Evolutionary conservation across 2,888 invertebrate genomes (phyloP).

Genomic region (Pomacea canaliculata): DNA sequence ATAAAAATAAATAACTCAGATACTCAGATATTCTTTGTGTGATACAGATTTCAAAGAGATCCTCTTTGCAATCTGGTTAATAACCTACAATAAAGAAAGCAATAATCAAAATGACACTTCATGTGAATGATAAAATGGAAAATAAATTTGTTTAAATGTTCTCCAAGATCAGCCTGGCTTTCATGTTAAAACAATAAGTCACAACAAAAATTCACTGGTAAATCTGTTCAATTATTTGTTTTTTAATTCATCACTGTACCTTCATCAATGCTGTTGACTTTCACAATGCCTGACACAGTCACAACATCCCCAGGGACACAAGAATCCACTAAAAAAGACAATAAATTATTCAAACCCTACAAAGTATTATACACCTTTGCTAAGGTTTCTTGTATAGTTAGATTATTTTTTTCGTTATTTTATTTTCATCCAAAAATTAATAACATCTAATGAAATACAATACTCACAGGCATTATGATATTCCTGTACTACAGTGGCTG

Average conservation of each 20-base stretch:
- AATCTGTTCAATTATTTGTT: too few relatives aligned
- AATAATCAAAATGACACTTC: not conserved
- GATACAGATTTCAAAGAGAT: not conserved
- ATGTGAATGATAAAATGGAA: too few relatives aligned
- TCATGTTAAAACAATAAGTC: too few relatives aligned
- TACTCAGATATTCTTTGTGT: too few relatives aligned
- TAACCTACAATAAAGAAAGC: not conserved
- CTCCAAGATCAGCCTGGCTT: too few relatives aligned
- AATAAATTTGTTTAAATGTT: too few relatives aligned
- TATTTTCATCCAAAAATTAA: not conserved
- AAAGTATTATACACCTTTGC: not conserved
- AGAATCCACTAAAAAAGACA: conserved; percentile 75
- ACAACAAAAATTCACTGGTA: too few relatives aligned
- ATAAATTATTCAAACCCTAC: not conserved
- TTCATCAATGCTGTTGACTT: conserved; percentile 70
- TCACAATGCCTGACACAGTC: conserved; percentile 87
- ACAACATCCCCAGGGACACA: conserved; percentile 91
- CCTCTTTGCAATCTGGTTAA: not conserved
- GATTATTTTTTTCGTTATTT: not conserved
- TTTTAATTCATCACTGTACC: conserved; percentile 39
- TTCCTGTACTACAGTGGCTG: too few relatives aligned
- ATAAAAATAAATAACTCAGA: not conserved
- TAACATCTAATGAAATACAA: too few relatives aligned
- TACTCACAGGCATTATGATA: too few relatives aligned
- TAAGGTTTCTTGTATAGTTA: too few relatives aligned